phyloP scores from a whole-genome alignment of 2,797 vertebrate species.

The Acipenser transmontanus region DNA sequence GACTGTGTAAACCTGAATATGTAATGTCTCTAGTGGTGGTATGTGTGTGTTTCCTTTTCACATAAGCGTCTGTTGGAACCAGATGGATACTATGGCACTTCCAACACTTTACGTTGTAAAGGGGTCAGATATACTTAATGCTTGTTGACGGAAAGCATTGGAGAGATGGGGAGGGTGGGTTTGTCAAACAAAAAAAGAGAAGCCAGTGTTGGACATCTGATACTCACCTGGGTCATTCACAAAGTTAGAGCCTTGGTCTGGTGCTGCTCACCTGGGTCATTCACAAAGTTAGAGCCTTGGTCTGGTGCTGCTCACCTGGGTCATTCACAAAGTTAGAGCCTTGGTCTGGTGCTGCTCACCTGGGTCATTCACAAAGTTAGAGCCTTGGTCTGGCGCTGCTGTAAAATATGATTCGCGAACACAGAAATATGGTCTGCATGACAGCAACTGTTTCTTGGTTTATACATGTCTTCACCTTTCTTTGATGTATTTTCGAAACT shows the following conservation, averaged over 20 bases:
- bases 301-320: no score
- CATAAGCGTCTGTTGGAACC: constrained; percentile 4
- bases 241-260: no score
- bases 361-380: not conserved
- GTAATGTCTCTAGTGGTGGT: constrained; percentile 12
- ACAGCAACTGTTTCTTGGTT: not conserved
- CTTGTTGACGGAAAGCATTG: not conserved
- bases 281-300: no score
- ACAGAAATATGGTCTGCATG: not conserved
- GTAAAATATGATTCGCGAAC: not conserved
- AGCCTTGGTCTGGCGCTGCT: not conserved
- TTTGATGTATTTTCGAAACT: constrained; percentile 4
- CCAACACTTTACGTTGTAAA: constrained; percentile 18
- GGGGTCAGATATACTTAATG: constrained; percentile 5
- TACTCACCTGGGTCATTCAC: no score
- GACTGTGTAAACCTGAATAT: constrained; percentile 11
- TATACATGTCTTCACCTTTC: constrained; percentile 1
- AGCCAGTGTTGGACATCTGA: no score
- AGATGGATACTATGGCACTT: constrained; percentile 23
- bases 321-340: no score
- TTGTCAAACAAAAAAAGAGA: no score
- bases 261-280: no score
- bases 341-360: not conserved
- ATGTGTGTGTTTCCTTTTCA: constrained; percentile 6
- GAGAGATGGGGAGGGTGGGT: no score